These are phyloP conservation scores for Muricea muricata DNA, from an alignment of 92 coral and sea anemone species.

Conservation along the genomic window DNA sequence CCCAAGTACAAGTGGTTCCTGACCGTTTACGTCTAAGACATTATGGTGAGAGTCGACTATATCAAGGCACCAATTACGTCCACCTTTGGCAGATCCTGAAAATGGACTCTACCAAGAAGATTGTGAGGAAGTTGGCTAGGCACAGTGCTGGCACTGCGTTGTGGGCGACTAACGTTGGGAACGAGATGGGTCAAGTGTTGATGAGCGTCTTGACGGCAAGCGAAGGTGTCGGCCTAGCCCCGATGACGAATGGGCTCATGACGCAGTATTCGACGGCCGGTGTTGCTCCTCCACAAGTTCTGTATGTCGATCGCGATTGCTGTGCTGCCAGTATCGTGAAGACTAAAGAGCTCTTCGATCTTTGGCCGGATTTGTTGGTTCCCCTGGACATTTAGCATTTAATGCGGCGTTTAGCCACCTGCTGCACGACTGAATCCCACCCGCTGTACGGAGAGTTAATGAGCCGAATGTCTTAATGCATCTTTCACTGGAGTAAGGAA, in stretches of 20 bases:
- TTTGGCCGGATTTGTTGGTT: slow-evolving; percentile 23
- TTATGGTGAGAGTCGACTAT: slow-evolving; percentile 40
- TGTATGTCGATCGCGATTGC: slow-evolving; percentile 45
- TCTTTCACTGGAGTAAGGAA: slow-evolving; percentile 56
- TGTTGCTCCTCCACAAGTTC: slow-evolving; percentile 35
- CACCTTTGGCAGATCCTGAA: slow-evolving; percentile 59
- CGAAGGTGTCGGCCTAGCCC: slow-evolving; percentile 39
- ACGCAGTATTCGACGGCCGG: slow-evolving; percentile 22
- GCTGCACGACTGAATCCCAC: slow-evolving; percentile 68
- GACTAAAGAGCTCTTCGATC: slow-evolving; percentile 14
- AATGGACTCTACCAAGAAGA: slow-evolving; percentile 65
- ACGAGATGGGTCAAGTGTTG: slow-evolving; percentile 43
- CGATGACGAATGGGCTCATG: slow-evolving; percentile 33
- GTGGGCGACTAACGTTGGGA: slow-evolving; percentile 50
- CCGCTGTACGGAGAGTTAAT: slow-evolving; percentile 61
- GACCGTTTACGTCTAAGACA: slow-evolving; percentile 59
- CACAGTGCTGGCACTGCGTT: slow-evolving; percentile 46
- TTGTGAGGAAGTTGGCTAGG: slow-evolving; percentile 48
- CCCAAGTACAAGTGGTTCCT: slow-evolving; percentile 68
- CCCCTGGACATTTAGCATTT: slow-evolving; percentile 53
- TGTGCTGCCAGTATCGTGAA: slow-evolving; percentile 30
- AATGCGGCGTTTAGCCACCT: slow-evolving; percentile 63
- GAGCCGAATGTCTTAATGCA: slow-evolving; percentile 60
- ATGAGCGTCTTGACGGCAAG: slow-evolving; percentile 43
- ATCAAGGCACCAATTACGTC: slow-evolving; percentile 63